Evolutionary conservation across 2,888 invertebrate species (phyloP), one percentile per base, ranked within the genome.

Genomic region (Chironomus tentans): DNA sequence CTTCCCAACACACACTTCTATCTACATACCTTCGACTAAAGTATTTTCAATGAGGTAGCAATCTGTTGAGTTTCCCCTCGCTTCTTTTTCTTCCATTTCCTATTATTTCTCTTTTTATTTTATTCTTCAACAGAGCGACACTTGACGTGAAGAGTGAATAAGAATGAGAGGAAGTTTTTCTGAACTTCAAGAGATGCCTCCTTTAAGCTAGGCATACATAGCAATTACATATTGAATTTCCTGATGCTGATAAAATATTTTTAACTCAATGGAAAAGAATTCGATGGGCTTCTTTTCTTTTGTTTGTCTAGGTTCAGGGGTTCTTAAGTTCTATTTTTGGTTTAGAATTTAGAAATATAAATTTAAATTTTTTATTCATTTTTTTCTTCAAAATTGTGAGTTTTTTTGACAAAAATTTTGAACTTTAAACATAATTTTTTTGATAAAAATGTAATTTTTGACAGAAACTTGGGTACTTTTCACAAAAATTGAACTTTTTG

Each of bases 41-140:
- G 56, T 56, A 56, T 56, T 56, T 56, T 56, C n/a, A 56, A 56
- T 56, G 56, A 56, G 56, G 56, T 56, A 69, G 48, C 70, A 70
- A 70, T 70, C 70, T 70, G 70, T 70, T 70, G 70, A 70, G 70
- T 48, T 48, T 70, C 38, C 48, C 65, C 24, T 24, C 7, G 28
- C 28, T 28, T 5, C 10, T 38, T 10, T 10, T 38, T 38, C 38
- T 38, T 38, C 38, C 38, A 38, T 38, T 38, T 38, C 10, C 38
- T 38, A 38, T 38, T 38, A 38, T 24, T 24, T 24, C 24, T 24
- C 24, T n/a, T 24, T 24, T 24, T 24, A 24, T n/a, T 56, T n/a
- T 65, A 13, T 22, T 21, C 24, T 21, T 22, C 13, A 24, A 21
- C 24, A 65, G 18, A 65, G 21, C 65, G 65, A 65, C 65, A 65